Base-by-base conservation (phyloP, 2,888 invertebrate genomes). In the Macrosiphum euphorbiae region DNA sequence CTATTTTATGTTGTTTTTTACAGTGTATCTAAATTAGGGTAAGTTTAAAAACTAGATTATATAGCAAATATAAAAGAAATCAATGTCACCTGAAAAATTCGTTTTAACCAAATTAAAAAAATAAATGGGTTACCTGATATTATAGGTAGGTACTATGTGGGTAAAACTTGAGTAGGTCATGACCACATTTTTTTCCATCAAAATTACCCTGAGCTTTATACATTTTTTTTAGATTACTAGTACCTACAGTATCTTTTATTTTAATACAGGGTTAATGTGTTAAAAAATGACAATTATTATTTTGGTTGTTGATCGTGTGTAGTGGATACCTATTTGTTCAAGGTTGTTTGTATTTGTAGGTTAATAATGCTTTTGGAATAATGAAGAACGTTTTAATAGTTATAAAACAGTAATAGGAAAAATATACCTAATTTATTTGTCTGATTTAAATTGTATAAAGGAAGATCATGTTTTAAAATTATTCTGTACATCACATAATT, bases 91-190 rank as follows among this genome's bases (percentile, higher is more conserved):
- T 88, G 35, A 52, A 88, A 55, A 55, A 41, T 55, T 41, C 20
- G n/a, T 88, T 88, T 88, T 55, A 88, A 55, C 55, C 24, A 55
- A 88, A 88, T 88, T 20, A 55, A 88, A 52, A 88, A 78, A 78
- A 78, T 20, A 78, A 41, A 78, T 35, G 20, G 78, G 35, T 20
- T 78, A 78, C 78, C 20, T 78, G 78, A 8, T 78, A 35, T 78
- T 78, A 35, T 78, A 55, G 20, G 55, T 55, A 52, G 16, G 20
- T 55, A 41, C 8, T 35, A 35, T 35, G 35, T 35, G 35, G 35
- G 20, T 78, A 78, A 47, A 35, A 78, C 35, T 78, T 78, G 78
- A 78, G 78, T 78, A 78, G 78, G 78, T 78, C 35, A 78, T 35
- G 78, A 78, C 78, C 35, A 20, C 3, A n/a, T 41, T 35, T 78